Evolutionary conservation across 1,140 invertebrate genomes (phyloP).

Genomic region (Apis dorsata): DNA sequence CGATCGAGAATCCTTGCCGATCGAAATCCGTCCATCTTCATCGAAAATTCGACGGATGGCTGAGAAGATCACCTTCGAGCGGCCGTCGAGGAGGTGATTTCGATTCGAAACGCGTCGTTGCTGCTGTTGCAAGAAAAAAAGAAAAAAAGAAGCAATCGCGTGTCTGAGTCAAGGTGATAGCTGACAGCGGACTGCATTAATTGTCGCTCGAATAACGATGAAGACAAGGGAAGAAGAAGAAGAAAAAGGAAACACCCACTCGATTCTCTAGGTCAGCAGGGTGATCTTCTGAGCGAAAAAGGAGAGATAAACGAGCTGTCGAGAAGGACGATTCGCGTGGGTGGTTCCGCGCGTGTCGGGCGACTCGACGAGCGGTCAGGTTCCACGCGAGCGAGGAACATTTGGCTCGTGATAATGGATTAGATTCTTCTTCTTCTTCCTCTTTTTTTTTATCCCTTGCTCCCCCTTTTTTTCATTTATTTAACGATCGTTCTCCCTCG

Average conservation of each 20-base stretch:
- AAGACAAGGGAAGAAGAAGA: conserved; percentile 14
- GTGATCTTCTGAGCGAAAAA: conserved; percentile 61
- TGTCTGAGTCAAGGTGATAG: background rate
- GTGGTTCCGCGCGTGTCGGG: conserved; percentile 35
- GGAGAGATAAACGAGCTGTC: conserved; percentile 51
- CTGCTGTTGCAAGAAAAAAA: background rate
- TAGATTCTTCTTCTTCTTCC: background rate
- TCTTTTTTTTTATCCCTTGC: no score
- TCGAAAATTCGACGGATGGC: background rate
- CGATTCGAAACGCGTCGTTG: background rate
- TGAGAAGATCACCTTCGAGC: background rate
- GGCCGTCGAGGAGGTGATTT: background rate
- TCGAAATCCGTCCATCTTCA: background rate
- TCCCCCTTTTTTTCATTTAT: background rate
- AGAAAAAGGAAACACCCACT: conserved; percentile 39
- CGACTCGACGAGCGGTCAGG: conserved; percentile 28
- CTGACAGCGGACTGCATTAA: conserved; percentile 34
- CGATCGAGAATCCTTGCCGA: background rate
- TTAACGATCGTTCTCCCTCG: background rate
- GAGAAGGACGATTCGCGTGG: conserved; percentile 59
- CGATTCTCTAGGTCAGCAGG: conserved; percentile 57
- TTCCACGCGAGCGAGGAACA: conserved; percentile 20
- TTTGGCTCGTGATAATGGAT: conserved; percentile 28
- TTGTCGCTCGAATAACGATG: conserved; percentile 34
- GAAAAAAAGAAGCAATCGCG: background rate